Evolutionary conservation across 2,888 invertebrate genomes (phyloP).

Genomic region (Danaus chrysippus): DNA sequence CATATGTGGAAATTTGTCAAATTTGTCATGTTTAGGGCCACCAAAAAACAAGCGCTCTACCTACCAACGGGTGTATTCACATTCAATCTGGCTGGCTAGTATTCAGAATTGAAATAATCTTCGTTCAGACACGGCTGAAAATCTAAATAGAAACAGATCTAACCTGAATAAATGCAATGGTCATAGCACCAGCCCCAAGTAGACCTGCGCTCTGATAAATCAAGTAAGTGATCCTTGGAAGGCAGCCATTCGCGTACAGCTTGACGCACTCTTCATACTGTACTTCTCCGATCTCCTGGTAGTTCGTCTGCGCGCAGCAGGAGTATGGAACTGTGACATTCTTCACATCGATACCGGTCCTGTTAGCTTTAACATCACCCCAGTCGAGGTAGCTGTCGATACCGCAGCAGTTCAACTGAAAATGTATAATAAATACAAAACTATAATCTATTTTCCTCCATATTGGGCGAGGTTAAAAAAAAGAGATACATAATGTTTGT

Average conservation of each 20-base stretch:
- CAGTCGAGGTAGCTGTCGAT: conserved; percentile 81
- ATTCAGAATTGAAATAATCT: no score
- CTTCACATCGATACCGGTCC: conserved; percentile 49
- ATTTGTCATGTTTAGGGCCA: no score
- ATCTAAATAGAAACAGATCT: neutral
- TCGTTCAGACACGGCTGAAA: no score
- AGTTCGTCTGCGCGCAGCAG: conserved; percentile 72
- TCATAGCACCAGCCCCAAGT: conserved; percentile 86
- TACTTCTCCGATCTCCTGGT: conserved; percentile 34
- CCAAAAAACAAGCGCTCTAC: no score
- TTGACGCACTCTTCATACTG: conserved; percentile 55
- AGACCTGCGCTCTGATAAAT: conserved; percentile 85
- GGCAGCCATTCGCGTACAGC: conserved; percentile 79
- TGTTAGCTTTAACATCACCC: conserved; percentile 52
- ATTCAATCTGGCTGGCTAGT: no score
- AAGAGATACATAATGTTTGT: no score
- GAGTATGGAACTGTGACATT: conserved; percentile 79
- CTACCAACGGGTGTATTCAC: no score
- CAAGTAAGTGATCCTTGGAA: conserved; percentile 78
- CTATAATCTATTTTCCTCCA: neutral
- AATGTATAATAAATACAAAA: conserved; percentile 22
- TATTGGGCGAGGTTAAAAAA: neutral
- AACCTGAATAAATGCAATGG: conserved; percentile 90
- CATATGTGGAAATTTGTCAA: no score
- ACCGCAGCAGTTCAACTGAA: conserved; percentile 84